Conservation (phyloP, 2,888 invertebrate species). For the Drosophila melanosoma region DNA sequence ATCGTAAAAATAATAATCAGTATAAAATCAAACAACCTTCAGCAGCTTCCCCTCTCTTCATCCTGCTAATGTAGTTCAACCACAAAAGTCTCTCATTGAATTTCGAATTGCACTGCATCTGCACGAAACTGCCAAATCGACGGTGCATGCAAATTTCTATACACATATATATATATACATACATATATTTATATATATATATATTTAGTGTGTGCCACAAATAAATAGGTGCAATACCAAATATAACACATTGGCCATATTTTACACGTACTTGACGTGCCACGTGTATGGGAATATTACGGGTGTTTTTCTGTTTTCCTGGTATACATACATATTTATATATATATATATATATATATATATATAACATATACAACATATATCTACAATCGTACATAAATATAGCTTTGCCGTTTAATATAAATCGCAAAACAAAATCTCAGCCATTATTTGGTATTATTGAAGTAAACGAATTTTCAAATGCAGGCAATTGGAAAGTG, state of each 20-base stretch:
- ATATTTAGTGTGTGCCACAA: constrained; percentile 1
- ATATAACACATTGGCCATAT: constrained; percentile 20
- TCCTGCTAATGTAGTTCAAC: background rate
- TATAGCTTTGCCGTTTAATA: constrained; percentile 23
- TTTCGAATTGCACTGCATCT: constrained; percentile 1
- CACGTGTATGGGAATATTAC: constrained; percentile 8
- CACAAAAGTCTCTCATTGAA: constrained; percentile 1
- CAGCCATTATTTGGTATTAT: constrained; percentile 68
- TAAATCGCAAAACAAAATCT: constrained; percentile 62
- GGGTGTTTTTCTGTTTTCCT: background rate
- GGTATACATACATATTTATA: background rate
- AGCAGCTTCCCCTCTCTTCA: background rate
- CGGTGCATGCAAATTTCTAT: background rate
- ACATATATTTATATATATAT: background rate
- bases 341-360: background rate
- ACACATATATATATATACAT: background rate
- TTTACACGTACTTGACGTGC: constrained; percentile 14
- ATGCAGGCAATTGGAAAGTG: constrained; percentile 48
- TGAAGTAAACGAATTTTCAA: constrained; percentile 66
- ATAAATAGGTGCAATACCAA: constrained; percentile 19
- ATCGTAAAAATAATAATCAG: background rate
- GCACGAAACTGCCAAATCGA: constrained; percentile 4
- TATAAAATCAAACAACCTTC: background rate
- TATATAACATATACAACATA: background rate
- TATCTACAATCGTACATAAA: constrained; percentile 15